Conservation (phyloP, 2,888 invertebrate genomes). For the Chouioia cunea region DNA sequence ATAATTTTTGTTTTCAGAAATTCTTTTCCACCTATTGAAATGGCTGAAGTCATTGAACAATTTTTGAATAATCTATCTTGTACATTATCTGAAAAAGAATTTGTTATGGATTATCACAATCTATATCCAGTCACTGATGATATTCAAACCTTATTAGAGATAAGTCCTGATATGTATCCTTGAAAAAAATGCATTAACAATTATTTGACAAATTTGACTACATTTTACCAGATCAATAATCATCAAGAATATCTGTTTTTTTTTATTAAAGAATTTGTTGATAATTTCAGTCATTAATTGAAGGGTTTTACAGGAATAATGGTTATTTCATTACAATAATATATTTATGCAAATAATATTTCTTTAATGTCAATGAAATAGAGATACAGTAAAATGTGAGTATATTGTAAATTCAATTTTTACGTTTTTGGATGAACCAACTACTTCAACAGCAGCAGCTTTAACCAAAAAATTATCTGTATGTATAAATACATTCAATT, state of each 20-base stretch:
- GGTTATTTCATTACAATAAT: background rate
- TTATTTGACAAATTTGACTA: no score
- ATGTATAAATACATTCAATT: constrained; percentile 7
- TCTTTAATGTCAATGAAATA: constrained; percentile 60
- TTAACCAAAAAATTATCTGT: constrained; percentile 21
- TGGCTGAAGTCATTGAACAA: constrained; percentile 62
- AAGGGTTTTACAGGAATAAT: no score
- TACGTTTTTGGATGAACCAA: constrained; percentile 44
- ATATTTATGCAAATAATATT: constrained; percentile 13
- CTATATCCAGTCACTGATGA: constrained; percentile 78
- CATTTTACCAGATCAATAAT: no score
- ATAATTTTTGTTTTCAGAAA: constrained; percentile 48
- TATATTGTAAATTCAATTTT: constrained; percentile 52
- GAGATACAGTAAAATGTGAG: constrained; percentile 71
- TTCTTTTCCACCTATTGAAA: constrained; percentile 54
- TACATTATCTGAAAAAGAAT: constrained; percentile 71
- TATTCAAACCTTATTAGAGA: constrained; percentile 74
- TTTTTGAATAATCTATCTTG: constrained; percentile 70
- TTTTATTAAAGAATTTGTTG: no score
- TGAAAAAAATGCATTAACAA: constrained; percentile 49
- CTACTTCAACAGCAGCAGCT: background rate
- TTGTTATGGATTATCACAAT: constrained; percentile 79
- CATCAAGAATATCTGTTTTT: no score
- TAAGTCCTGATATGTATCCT: constrained; percentile 80
- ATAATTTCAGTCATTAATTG: no score